phyloP scores from a whole-genome alignment of 2,888 invertebrate genomes.

The Hemithea aestivaria region DNA sequence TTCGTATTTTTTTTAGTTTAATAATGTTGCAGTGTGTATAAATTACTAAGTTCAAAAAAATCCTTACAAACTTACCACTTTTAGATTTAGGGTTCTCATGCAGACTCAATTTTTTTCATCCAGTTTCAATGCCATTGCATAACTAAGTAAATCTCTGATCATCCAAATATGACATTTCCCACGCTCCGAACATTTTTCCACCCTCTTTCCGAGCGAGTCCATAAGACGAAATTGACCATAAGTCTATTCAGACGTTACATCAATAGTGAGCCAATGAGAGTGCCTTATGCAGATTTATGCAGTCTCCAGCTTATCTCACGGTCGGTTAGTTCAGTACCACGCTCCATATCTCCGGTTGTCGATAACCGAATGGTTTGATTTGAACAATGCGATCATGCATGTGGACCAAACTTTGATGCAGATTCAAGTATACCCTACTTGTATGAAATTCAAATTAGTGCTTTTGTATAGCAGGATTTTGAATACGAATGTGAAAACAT shows the following conservation, averaged over 20 bases:
- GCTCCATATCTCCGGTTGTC: constrained; percentile 59
- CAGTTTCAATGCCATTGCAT: too few relatives aligned
- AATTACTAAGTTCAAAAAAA: too few relatives aligned
- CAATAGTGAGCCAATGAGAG: constrained; percentile 21
- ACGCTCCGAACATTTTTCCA: too few relatives aligned
- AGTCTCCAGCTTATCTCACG: constrained; percentile 64
- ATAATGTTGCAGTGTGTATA: too few relatives aligned
- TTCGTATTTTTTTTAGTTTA: too few relatives aligned
- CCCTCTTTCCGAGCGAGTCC: too few relatives aligned
- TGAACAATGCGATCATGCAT: constrained; percentile 29
- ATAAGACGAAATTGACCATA: too few relatives aligned
- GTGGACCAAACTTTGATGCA: constrained; percentile 14
- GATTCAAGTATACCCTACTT: neutral
- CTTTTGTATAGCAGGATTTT: neutral
- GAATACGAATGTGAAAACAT: neutral
- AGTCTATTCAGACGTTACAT: constrained; percentile 21
- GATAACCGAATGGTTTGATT: constrained; percentile 48
- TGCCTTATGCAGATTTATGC: constrained; percentile 64
- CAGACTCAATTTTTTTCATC: too few relatives aligned
- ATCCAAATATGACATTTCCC: too few relatives aligned
- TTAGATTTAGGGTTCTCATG: too few relatives aligned
- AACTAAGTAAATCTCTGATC: too few relatives aligned
- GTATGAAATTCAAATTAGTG: neutral
- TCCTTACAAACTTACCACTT: too few relatives aligned
- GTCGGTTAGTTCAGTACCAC: constrained; percentile 57